phyloP scores from a whole-genome alignment of 37 sponge, comb jelly and placozoan species.

The Ephydatia muelleri region DNA sequence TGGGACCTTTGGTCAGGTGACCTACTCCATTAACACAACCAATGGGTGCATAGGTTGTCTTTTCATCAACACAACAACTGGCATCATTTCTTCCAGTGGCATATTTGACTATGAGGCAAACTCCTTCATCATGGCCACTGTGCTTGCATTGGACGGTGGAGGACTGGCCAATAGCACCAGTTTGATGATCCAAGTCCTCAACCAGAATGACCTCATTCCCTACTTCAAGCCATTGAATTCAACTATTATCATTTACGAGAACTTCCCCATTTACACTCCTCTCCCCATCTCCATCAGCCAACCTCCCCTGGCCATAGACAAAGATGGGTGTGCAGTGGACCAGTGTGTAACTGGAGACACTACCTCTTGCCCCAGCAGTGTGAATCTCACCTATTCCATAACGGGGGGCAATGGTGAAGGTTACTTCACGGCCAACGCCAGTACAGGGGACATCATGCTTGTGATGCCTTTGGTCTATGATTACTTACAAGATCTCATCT shows the following conservation, averaged over 20 bases:
- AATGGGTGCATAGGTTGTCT: slow-evolving; percentile 10
- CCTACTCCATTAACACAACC: slow-evolving; percentile 7
- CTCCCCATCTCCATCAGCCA: background rate
- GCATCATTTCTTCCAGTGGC: slow-evolving; percentile 25
- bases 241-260: slow-evolving; percentile 25
- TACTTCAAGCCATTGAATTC: background rate
- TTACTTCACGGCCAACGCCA: slow-evolving; percentile 22
- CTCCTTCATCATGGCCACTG: background rate
- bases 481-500: background rate
- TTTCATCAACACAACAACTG: slow-evolving; percentile 22
- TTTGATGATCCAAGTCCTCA: slow-evolving; percentile 26
- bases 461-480: slow-evolving; percentile 24
- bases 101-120: slow-evolving; percentile 21
- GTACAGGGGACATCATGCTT: slow-evolving; percentile 23
- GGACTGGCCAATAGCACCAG: background rate
- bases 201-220: slow-evolving; percentile 48
- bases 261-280: slow-evolving; percentile 25
- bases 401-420: slow-evolving; percentile 28
- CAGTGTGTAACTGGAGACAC: slow-evolving; percentile 21
- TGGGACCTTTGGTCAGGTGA: slow-evolving; percentile 40
- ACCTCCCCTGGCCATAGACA: slow-evolving; percentile 34
- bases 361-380: slow-evolving; percentile 15
- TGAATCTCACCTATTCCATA: slow-evolving; percentile 22
- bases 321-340: slow-evolving; percentile 37
- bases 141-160: slow-evolving; percentile 33